Base-by-base conservation (phyloP, 2,888 invertebrate genomes). In the Drosophila prostipennis region DNA sequence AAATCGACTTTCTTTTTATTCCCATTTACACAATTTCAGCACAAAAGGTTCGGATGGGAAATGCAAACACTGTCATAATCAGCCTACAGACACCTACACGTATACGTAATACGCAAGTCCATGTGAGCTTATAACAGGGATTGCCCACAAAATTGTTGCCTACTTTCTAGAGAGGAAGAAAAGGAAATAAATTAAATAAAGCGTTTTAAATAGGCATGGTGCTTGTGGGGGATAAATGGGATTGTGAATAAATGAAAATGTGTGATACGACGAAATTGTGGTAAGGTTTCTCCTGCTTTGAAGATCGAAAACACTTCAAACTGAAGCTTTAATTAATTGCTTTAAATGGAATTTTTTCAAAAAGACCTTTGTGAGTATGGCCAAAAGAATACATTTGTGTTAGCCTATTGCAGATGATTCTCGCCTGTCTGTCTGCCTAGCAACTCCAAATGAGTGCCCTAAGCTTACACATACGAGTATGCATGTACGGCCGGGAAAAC, bases 391-490 rank as follows among this genome's bases (percentile, higher is more conserved):
- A 11, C 26, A n/a, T n/a, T 11, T n/a, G 40, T 34, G 61, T 61
- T 40, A 26, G 40, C 16, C 46, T 3, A 4, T 34, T 61, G 23
- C 5, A 61, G 7, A 16, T 32, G 61, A 46, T 39, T 23, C 14
- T 36, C 71, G 69, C 51, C 72, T 55, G 42, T 64, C 59, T 51
- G 56, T 36, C 65, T 57, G 71, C 71, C 67, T 61, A 65, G 78
- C 69, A 76, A 73, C 78, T 72, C 80, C 56, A 68, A 80, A 83
- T 80, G 84, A 73, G 69, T 80, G 72, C 72, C 52, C 49, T 52
- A 65, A 60, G 55, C 69, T 59, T 59, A 55, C 60, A 45, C 34
- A 51, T 48, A n/a, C n/a, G n/a, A n/a, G n/a, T n/a, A 26, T 56
- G 53, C 3, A 8, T 46, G 45, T 46, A 7, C 2, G 10, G 29